These are phyloP conservation scores for Atherinomorus stipes DNA, from an alignment of 2,113 vertebrate genomes.

Conservation along the genomic window DNA sequence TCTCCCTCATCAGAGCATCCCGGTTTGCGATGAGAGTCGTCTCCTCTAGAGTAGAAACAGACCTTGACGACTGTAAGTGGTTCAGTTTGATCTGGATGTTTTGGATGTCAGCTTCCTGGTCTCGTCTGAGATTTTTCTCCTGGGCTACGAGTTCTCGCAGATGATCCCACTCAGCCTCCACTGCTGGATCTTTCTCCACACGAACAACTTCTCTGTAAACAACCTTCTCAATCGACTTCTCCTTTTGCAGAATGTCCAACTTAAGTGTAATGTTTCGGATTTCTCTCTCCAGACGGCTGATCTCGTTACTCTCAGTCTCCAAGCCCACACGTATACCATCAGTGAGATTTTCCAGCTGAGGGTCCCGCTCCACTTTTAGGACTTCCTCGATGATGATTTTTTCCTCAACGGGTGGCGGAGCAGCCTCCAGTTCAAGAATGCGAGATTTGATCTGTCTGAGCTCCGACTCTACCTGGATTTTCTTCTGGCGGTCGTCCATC, in stretches of 20 bases:
- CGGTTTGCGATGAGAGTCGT: slow-evolving; percentile 75
- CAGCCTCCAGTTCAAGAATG: slow-evolving; percentile 89
- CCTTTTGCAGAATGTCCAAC: slow-evolving; percentile 88
- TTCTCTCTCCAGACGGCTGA: slow-evolving; percentile 86
- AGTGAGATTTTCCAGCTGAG: slow-evolving; percentile 86
- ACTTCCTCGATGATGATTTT: slow-evolving; percentile 94
- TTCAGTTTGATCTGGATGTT: slow-evolving; percentile 81
- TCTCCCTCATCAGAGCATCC: slow-evolving; percentile 83
- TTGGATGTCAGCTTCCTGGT: slow-evolving; percentile 84
- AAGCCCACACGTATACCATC: slow-evolving; percentile 81
- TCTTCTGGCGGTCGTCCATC: slow-evolving; percentile 88
- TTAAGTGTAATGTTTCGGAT: slow-evolving; percentile 86
- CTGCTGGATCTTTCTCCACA: slow-evolving; percentile 90
- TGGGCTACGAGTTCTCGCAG: slow-evolving; percentile 85
- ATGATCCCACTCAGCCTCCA: slow-evolving; percentile 88
- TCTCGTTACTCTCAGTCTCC: slow-evolving; percentile 84
- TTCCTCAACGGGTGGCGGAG: slow-evolving; percentile 86
- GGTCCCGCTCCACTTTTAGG: slow-evolving; percentile 93
- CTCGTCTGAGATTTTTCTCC: slow-evolving; percentile 84
- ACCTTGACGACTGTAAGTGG: slow-evolving; percentile 82
- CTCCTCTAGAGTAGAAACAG: slow-evolving; percentile 85
- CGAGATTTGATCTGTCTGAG: slow-evolving; percentile 87
- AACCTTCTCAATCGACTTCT: slow-evolving; percentile 91
- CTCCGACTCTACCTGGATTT: slow-evolving; percentile 90
- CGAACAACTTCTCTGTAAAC: slow-evolving; percentile 95